Conservation (phyloP, 2,888 invertebrate species). For the Caenorhabditis afra region DNA sequence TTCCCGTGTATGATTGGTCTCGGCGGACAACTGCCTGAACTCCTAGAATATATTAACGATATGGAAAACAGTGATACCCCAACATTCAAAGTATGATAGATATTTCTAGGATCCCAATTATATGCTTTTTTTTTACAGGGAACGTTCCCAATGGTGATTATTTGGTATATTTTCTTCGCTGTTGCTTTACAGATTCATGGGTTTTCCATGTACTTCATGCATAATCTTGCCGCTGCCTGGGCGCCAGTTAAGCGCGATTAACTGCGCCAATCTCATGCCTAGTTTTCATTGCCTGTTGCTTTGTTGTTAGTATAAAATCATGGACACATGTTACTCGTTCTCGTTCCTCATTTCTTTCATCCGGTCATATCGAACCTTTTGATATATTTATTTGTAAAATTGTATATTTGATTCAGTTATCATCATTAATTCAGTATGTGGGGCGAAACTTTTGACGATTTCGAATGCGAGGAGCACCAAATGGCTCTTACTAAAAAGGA, state of each 20-base stretch:
- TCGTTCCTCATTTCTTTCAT: background rate
- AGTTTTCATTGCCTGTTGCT: background rate
- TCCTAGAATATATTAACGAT: slow-evolving; percentile 74
- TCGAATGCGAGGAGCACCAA: slow-evolving; percentile 65
- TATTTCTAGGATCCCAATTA: background rate
- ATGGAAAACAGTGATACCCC: slow-evolving; percentile 75
- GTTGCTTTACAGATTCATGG: slow-evolving; percentile 79
- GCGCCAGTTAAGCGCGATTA: slow-evolving; percentile 66
- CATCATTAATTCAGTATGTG: slow-evolving; percentile 51
- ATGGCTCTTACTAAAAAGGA: slow-evolving; percentile 64
- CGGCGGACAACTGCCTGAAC: slow-evolving; percentile 77
- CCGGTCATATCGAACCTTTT: slow-evolving; percentile 10
- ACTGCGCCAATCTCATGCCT: background rate
- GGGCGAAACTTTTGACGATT: slow-evolving; percentile 67
- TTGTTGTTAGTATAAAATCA: background rate
- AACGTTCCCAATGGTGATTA: slow-evolving; percentile 79
- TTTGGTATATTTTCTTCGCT: slow-evolving; percentile 80
- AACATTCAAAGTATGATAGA: slow-evolving; percentile 72
- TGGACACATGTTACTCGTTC: no score
- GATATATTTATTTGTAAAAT: no score
- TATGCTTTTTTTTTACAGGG: slow-evolving; percentile 40
- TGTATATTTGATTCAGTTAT: background rate
- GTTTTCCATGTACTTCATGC: slow-evolving; percentile 78
- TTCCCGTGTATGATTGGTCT: slow-evolving; percentile 74
- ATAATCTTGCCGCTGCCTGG: slow-evolving; percentile 74